Percentiles rank a stretch among this genome's conserved stretches.
These are phyloP conservation scores for Gryllus longicercus DNA, from an alignment of 2,888 invertebrate genomes.

Conservation along the genomic window DNA sequence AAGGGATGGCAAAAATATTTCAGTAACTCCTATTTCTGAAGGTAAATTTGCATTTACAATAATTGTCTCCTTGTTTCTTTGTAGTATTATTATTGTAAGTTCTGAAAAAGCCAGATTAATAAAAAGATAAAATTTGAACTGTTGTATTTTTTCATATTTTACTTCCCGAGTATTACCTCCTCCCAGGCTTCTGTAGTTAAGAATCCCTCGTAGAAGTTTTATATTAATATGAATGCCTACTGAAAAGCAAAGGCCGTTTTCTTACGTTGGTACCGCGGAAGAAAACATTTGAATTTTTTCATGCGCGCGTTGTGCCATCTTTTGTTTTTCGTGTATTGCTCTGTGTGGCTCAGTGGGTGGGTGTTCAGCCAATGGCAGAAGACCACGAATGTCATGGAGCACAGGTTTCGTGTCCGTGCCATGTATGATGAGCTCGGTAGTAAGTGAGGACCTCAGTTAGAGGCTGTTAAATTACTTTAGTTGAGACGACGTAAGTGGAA, in stretches of 20 bases:
- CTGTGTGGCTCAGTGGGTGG: neutral
- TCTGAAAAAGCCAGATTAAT: conserved; percentile 35
- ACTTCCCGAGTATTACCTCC: too few relatives aligned
- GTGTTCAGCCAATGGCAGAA: conserved; percentile 51
- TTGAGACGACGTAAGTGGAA: conserved; percentile 25
- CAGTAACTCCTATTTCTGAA: conserved; percentile 31
- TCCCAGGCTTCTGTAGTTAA: too few relatives aligned
- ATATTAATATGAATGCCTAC: too few relatives aligned
- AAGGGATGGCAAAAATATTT: conserved; percentile 35
- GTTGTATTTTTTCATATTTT: conserved; percentile 22
- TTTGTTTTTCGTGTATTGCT: neutral
- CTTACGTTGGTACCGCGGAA: too few relatives aligned
- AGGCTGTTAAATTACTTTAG: conserved; percentile 17
- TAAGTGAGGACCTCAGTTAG: conserved; percentile 18
- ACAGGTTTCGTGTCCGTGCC: conserved; percentile 39
- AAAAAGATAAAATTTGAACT: conserved; percentile 32
- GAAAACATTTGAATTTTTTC: neutral
- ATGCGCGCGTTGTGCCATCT: neutral
- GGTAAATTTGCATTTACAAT: conserved; percentile 37
- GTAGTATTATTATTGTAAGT: conserved; percentile 38
- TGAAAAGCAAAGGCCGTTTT: too few relatives aligned
- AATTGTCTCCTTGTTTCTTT: conserved; percentile 36
- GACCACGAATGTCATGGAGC: conserved; percentile 51
- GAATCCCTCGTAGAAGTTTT: too few relatives aligned
- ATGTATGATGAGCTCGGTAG: conserved; percentile 39